phyloP scores from a whole-genome alignment of 2,797 vertebrate genomes.

The Gobio occitaniae region DNA sequence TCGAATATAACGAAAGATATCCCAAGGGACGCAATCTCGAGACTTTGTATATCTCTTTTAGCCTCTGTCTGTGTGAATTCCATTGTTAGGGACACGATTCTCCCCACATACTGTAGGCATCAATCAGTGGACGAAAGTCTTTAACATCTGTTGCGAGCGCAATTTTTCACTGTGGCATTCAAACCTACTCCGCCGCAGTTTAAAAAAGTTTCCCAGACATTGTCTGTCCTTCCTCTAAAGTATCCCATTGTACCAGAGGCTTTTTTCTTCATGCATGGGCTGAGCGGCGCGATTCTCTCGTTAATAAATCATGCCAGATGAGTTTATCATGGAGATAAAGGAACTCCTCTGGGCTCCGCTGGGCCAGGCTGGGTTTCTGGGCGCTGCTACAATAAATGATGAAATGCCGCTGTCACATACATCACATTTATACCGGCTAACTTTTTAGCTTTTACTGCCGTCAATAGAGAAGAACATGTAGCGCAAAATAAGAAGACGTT shows the following conservation, averaged over 20 bases:
- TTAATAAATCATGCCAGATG: constrained; percentile 89
- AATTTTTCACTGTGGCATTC: background rate
- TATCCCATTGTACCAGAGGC: constrained; percentile 58
- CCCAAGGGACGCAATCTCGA: background rate
- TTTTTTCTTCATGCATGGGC: constrained; percentile 58
- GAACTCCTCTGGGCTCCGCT: constrained; percentile 81
- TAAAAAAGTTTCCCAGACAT: constrained; percentile 57
- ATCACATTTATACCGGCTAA: constrained; percentile 80
- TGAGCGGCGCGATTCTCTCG: constrained; percentile 78
- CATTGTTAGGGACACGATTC: background rate
- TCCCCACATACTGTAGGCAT: background rate
- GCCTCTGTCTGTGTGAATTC: background rate
- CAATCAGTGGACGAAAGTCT: background rate
- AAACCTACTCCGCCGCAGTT: constrained; percentile 20
- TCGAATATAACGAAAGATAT: constrained; percentile 42
- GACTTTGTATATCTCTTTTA: background rate
- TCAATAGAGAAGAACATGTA: constrained; percentile 72
- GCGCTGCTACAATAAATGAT: constrained; percentile 81
- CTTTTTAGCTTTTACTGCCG: constrained; percentile 75
- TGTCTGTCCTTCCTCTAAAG: constrained; percentile 62
- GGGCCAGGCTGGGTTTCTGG: constrained; percentile 80
- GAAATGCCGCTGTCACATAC: constrained; percentile 83
- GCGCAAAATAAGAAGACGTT: constrained; percentile 67
- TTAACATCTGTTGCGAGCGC: constrained; percentile 20
- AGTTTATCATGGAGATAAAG: constrained; percentile 86